These are phyloP conservation scores for Andrena marginata DNA, from an alignment of 2,888 invertebrate genomes.

Conservation along the genomic window DNA sequence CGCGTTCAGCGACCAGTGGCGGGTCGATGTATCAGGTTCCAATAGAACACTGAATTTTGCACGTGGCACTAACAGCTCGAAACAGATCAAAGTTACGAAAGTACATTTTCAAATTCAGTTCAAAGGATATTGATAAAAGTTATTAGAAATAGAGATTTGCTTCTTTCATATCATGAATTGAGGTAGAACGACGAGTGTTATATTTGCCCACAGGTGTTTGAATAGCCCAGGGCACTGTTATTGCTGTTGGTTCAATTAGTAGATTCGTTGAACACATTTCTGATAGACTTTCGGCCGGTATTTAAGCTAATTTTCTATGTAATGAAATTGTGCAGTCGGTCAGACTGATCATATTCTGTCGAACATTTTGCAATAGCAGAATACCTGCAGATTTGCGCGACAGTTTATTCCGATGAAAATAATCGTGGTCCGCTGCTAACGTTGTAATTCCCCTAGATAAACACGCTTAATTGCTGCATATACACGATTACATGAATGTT, in stretches of 20 bases:
- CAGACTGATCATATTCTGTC: neutral
- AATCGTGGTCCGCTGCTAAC: neutral
- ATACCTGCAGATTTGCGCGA: neutral
- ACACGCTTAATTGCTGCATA: conserved; percentile 8
- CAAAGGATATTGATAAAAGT: too few species aligned
- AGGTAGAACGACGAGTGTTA: too few species aligned
- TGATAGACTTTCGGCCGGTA: too few species aligned
- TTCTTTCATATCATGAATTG: too few species aligned
- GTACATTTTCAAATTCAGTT: neutral
- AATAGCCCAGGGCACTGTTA: too few species aligned
- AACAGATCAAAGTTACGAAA: neutral
- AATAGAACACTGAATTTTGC: neutral
- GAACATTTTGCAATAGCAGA: neutral
- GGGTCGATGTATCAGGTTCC: neutral
- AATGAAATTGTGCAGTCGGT: neutral
- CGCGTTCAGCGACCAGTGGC: conserved; percentile 2
- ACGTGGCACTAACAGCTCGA: neutral
- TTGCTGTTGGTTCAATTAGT: too few species aligned
- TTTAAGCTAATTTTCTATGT: too few species aligned
- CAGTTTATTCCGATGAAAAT: conserved; percentile 13
- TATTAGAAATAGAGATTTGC: too few species aligned
- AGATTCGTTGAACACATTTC: too few species aligned
- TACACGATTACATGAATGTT: conserved; percentile 36
- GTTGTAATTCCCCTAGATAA: conserved; percentile 18
- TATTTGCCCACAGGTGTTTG: too few species aligned